Evolutionary conservation across 2,113 vertebrate genomes (phyloP), one percentile per base, ranked within the genome.

Genomic region (Bufo bufo): DNA sequence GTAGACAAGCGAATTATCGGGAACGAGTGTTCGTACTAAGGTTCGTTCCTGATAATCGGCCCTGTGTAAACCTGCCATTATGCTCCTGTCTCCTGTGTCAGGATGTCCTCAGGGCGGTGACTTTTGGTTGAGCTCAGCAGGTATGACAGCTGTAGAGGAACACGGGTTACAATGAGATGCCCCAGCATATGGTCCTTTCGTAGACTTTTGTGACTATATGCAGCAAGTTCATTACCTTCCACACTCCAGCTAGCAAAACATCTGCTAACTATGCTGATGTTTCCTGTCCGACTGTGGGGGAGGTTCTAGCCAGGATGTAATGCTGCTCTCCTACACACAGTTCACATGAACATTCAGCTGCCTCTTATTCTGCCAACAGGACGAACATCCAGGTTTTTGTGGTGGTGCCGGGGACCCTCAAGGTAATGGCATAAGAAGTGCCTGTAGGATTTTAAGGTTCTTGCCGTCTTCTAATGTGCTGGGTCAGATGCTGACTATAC

Each of bases 211-310:
- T 63, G 58, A 20, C 85, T 65, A 19, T 33, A 65, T 77, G 58
- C 1, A 77, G 74, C 47, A 23, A 63, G 56, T 65, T 86, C 85
- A 61, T 77, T 86, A 61, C 19, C 54, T 54, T 85, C 84, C 72
- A 65, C 85, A 49, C 19, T 63, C 54, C 17, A 77, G 33, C 74
- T 75, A n/a, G 72, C 33, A 61, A 59, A 77, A 85, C 84, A 86
- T 86, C 71, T 63, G 58, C 72, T 77, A 50, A 61, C 58, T 77
- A 23, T 56, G 56, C 84, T 75, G 84, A 85, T 77, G 75, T 86
- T 86, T 86, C 85, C 85, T 86, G 85, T 52, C 74, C 33, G 85
- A 8, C 66, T 56, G 56, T 50, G 85, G 85, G 84, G 85, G 85
- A 86, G 85, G 74, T 65, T 78, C 85, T 50, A 52, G 58, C 17